Evolutionary conservation across 2,797 vertebrate genomes (phyloP).

Genomic region (Triplophysa yarkandensis): DNA sequence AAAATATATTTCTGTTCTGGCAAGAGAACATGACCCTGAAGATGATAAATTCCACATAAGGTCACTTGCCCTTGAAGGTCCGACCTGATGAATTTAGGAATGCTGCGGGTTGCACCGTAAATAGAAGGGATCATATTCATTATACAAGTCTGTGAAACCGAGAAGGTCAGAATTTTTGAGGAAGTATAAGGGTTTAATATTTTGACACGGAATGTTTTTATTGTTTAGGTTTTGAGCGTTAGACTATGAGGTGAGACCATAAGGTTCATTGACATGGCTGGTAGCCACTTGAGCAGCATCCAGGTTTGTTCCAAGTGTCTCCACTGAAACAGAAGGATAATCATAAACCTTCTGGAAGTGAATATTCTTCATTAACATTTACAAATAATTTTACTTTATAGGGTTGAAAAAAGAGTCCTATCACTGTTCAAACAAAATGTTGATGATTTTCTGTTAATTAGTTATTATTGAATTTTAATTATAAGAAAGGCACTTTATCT

Average conservation of each 20-base stretch:
- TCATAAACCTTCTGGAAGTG: not conserved
- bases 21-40: constrained; percentile 60
- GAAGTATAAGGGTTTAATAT: not conserved
- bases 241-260: not conserved
- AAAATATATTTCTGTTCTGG: constrained; percentile 54
- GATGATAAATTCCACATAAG: constrained; percentile 61
- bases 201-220: not conserved
- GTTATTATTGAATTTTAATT: too few relatives aligned
- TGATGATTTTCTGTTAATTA: too few relatives aligned
- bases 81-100: constrained; percentile 55
- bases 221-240: not conserved
- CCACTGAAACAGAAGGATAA: not conserved
- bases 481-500: too few relatives aligned
- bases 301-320: constrained; percentile 5
- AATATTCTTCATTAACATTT: constrained; percentile 8
- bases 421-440: not conserved
- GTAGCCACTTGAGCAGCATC: not conserved
- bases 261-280: constrained; percentile 10
- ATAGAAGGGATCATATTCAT: constrained; percentile 59
- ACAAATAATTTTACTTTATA: not conserved
- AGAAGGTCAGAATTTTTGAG: not conserved
- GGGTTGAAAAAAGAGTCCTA: not conserved
- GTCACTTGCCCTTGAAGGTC: constrained; percentile 61
- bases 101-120: constrained; percentile 65
- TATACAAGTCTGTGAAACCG: constrained; percentile 23